Conservation (phyloP, 2,113 vertebrate species). For the Perca fluviatilis region DNA sequence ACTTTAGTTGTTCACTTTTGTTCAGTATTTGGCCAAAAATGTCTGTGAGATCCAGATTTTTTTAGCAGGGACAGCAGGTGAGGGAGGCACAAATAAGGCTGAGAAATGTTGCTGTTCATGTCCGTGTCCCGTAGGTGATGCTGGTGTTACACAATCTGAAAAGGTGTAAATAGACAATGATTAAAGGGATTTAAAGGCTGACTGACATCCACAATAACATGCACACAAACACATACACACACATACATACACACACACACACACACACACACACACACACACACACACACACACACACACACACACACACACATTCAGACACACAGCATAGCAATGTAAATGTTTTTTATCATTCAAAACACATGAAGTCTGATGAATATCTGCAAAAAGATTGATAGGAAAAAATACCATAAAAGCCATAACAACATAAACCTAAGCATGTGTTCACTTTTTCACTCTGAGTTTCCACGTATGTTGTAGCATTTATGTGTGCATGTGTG, state of each 20-base stretch:
- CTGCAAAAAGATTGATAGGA: neutral
- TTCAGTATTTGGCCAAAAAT: constrained; percentile 11
- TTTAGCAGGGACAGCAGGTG: neutral
- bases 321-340: neutral
- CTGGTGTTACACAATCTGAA: constrained; percentile 59
- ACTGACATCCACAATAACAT: constrained; percentile 16
- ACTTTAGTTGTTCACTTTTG: neutral
- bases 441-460: neutral
- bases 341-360: neutral
- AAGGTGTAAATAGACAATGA: neutral
- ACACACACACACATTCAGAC: constrained; percentile 3
- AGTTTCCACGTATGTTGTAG: neutral
- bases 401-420: neutral
- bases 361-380: neutral
- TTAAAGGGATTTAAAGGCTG: constrained; percentile 15
- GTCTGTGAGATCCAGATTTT: neutral
- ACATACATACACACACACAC: neutral
- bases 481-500: neutral
- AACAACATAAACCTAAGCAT: neutral
- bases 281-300: neutral
- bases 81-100: neutral
- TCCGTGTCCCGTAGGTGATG: constrained; percentile 60
- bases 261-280: neutral
- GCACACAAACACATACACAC: neutral
- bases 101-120: constrained; percentile 30